Base-by-base conservation (phyloP, 35 echinoderm and acorn worm genomes). In the Ophioderma brevispina region DNA sequence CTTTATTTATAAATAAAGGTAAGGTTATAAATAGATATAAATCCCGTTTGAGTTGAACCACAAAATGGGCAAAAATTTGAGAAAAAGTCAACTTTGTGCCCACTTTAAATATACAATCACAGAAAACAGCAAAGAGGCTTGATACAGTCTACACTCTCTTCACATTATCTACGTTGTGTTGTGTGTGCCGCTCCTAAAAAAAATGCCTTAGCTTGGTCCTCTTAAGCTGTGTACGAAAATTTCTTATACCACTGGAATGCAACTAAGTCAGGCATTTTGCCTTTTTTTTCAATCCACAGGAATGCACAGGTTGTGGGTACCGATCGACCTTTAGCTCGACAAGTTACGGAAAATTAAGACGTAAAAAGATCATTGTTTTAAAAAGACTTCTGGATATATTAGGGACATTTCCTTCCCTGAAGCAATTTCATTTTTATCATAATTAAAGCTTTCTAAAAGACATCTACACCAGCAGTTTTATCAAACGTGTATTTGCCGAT, bases 1-100 rank as follows among this genome's bases (percentile, higher is more conserved):
- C 46, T 70, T 70, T 70, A 70, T 70, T 6, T 70, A 70, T 70
- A 70, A 70, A 70, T 70, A 70, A 70, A 70, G 59, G 59, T 70
- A 25, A 30, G n/a, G 28, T 70, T 15, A 70, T 70, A 70, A 70
- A 70, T 70, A 70, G 59, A 70, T 70, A 70, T 70, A 70, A 70
- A 70, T 70, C 59, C 59, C 15, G n/a, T 18, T 70, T 70, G 59
- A 70, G 59, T 70, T 70, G 59, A 70, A 70, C 28, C 28, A 70
- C 59, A 46, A 46, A 46, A 8, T 70, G 59, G 59, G 59, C 59
- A 70, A 70, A 6, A 30, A 70, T 30, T 70, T 70, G 59, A 70
- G 59, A 25, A 6, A 70, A 6, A 25, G 6, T 70, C 5, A 70
- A 70, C 28, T 70, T 70, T 70, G 59, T 46, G 59, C 59, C 59